Base-by-base conservation (phyloP, 2,797 vertebrate genomes). In the Lacerta bilineata region DNA sequence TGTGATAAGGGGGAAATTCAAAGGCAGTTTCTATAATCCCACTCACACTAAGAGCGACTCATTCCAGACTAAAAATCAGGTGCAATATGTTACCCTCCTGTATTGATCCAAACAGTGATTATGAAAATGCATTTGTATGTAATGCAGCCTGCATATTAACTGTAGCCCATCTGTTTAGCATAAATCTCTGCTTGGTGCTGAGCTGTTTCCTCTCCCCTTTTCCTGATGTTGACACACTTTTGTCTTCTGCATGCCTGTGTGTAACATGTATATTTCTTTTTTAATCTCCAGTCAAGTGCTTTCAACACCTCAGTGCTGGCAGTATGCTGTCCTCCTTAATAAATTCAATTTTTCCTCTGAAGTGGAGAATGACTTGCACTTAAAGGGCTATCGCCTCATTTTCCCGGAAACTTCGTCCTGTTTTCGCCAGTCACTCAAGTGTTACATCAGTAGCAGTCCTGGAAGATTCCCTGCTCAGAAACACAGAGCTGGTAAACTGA, bases 271-370 rank as follows among this genome's bases (percentile, higher is more conserved):
- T 74, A 43, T 87, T 89, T 88, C 79, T 71, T 27, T 11, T 87
- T 80, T 13, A 36, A 4, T 88, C 86, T 87, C 13, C 55, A 99
- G 98, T 94, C 93, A 96, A 8, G 97, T 98, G 41, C 96, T 99
- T 13, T 96, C 97, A 59, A 94, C 97, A 36, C 98, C 98, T 0
- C 89, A 83, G 5, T 97, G 96, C 80, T 99, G 99, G 98, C 98
- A 99, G 91, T 97, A 99, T 2, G 98, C 98, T 0, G 86, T 99
- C 64, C 97, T 99, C 95, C 96, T 99, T 72, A 99, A 99, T 96
- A 97, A 97, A 95, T 99, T 99, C 95, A 96, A 94, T 87, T 89
- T 77, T 13, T 91, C 97, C 50, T 84, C 93, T 9, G 95, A 97
- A 74, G 91, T 99, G 93, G 96, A 96, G 94, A 93, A 93, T 80